A percentile compares a stretch with the other conserved stretches of the same genome.
phyloP scores from a whole-genome alignment of 2,113 vertebrate species.

The Pterophyllum scalare region DNA sequence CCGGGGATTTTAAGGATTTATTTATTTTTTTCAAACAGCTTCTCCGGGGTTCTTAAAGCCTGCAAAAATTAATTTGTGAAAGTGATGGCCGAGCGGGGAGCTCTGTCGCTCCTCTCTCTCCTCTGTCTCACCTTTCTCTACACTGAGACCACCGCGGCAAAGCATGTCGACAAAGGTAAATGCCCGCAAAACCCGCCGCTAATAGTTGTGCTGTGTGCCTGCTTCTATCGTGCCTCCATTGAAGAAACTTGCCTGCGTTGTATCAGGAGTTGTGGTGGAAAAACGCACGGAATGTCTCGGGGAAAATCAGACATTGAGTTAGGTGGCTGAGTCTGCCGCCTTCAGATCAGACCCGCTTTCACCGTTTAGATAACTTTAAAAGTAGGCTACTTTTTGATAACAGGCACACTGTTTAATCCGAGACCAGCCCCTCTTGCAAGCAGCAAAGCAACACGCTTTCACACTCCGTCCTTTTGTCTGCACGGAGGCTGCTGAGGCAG shows the following conservation, averaged over 20 bases:
- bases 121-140: conserved; percentile 81
- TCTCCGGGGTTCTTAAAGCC: conserved; percentile 65
- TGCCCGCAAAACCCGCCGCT: background rate
- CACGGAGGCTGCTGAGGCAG: background rate
- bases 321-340: conserved; percentile 30
- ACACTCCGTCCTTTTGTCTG: conserved; percentile 54
- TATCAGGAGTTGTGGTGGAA: conserved; percentile 9
- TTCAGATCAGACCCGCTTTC: conserved; percentile 16
- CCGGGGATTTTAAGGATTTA: conserved; percentile 62
- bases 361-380: conserved; percentile 50
- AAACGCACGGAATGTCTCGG: conserved; percentile 23
- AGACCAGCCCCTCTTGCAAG: conserved; percentile 2
- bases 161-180: conserved; percentile 84
- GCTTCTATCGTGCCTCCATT: background rate
- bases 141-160: conserved; percentile 70
- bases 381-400: conserved; percentile 6
- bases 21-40: conserved; percentile 26
- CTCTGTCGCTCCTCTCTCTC: conserved; percentile 83
- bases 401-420: background rate
- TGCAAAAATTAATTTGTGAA: conserved; percentile 77
- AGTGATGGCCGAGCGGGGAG: conserved; percentile 88
- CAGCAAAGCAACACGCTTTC: conserved; percentile 36
- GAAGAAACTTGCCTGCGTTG: conserved; percentile 26
- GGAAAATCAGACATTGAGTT: conserved; percentile 22
- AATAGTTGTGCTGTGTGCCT: background rate